Evolutionary conservation across 2,888 invertebrate genomes (phyloP), one percentile per base, ranked within the genome.

Genomic region (Ochropleura leucogaster): DNA sequence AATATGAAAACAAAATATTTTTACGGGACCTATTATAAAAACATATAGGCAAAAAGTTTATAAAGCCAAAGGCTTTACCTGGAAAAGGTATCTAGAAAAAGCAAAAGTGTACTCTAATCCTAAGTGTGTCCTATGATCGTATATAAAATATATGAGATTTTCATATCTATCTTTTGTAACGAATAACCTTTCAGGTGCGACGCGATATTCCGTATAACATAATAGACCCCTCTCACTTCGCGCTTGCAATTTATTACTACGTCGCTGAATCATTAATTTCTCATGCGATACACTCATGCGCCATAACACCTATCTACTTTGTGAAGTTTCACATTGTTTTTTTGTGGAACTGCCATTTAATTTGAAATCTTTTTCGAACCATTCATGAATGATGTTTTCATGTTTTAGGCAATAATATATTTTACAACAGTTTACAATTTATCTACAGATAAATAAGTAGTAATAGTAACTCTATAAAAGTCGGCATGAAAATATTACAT

Each of bases 251-350:
- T 71, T 80, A 80, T 80, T 80, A 70, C 67, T 53, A 55, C 71
- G 79, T 47, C 67, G 46, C 60, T 59, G 74, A 74, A 76, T 80
- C 81, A 80, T 80, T 76, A 80, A 77, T 71, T 67, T 77, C 51
- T 70, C 69, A 64, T 55, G 68, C 18, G 81, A 68, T 71, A 76
- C 49, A 63, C 20, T 74, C 76, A 60, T 30, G 59, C 57, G 40
- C 30, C 44, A 68, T 69, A 68, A 63, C 0, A 18, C 7, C 44
- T 49, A 60, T 20, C 40, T 4, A 44, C n/a, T 62, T 62, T 55
- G n/a, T 2, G n/a, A 68, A 44, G 20, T 47, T 55, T 47, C 55
- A 46, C 5, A 12, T 49, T n/a, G 16, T 20, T 3, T 55, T 55
- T 20, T 14, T 70, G 16, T 18, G 18, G 3, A 20, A 8, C 20